phyloP scores from a whole-genome alignment of 2,797 vertebrate species.

The Enteromius anoplus region DNA sequence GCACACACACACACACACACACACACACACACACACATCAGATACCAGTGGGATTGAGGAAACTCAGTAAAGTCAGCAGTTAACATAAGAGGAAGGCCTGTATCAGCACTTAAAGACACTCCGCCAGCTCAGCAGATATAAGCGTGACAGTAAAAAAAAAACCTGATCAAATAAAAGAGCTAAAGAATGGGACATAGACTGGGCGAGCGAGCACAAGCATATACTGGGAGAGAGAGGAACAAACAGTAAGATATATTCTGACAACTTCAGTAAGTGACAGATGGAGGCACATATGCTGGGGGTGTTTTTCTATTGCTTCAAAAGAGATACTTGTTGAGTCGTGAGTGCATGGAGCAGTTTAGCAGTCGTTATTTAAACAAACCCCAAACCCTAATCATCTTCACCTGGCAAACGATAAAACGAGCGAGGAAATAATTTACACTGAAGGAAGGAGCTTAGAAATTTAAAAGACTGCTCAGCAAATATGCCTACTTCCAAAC shows the following conservation, averaged over 20 bases:
- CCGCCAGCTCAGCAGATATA: constrained; percentile 34
- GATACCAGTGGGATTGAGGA: constrained; percentile 13
- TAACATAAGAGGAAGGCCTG: constrained; percentile 36
- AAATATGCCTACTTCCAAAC: not conserved
- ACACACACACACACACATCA: not conserved
- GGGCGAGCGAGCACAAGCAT: not conserved
- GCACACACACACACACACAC: not conserved
- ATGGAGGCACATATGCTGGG: not conserved
- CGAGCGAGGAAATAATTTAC: not conserved
- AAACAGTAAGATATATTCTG: not conserved
- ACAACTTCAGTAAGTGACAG: not conserved
- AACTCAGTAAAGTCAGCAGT: constrained; percentile 41
- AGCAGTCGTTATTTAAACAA: not conserved
- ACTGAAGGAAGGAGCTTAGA: not conserved
- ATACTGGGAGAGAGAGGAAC: not conserved
- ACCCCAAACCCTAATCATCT: not conserved
- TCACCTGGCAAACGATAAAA: not conserved
- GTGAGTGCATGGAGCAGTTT: not conserved
- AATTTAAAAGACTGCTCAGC: not conserved
- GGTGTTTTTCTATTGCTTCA: not conserved
- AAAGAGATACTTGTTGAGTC: constrained; percentile 1
- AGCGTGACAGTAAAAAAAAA: not conserved
- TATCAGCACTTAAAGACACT: constrained; percentile 41
- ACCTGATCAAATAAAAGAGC: constrained; percentile 9
- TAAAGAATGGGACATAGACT: not conserved